Conservation (phyloP, 1,140 invertebrate species). For the Andrena cerasifolii region DNA sequence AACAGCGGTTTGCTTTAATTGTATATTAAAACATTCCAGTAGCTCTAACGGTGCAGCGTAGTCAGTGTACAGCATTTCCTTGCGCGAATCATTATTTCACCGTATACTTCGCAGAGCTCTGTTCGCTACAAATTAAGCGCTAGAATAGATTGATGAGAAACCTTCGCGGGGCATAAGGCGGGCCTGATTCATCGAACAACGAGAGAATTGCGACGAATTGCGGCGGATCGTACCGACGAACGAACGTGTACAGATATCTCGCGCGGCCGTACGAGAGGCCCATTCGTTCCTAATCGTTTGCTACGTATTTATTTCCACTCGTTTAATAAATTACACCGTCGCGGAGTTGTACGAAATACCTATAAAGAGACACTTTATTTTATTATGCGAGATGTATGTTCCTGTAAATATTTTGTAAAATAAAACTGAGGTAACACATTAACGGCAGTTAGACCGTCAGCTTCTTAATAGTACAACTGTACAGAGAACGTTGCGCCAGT, state of each 20-base stretch:
- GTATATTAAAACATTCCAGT: constrained; percentile 37
- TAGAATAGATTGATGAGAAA: too few relatives aligned
- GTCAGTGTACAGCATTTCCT: neutral
- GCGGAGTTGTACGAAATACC: neutral
- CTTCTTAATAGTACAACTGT: too few relatives aligned
- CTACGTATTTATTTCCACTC: constrained; percentile 20
- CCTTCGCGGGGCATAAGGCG: too few relatives aligned
- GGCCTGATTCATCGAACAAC: neutral
- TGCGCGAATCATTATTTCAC: neutral
- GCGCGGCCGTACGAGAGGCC: neutral
- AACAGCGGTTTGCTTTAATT: constrained; percentile 25
- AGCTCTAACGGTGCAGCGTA: neutral
- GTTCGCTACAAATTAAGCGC: too few relatives aligned
- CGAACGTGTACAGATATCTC: neutral
- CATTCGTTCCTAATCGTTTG: constrained; percentile 19
- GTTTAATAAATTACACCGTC: neutral
- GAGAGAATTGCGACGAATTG: constrained; percentile 35
- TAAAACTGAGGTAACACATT: constrained; percentile 37
- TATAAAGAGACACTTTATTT: constrained; percentile 52
- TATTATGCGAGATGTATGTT: constrained; percentile 43
- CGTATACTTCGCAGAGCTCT: neutral
- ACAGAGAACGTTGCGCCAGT: too few relatives aligned
- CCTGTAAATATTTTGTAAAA: constrained; percentile 65
- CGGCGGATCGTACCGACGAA: neutral
- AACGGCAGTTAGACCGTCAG: too few relatives aligned